Evolutionary conservation across 2,113 vertebrate species (phyloP), one percentile per base, ranked within the genome.

Genomic region (Turdus rufiventris): DNA sequence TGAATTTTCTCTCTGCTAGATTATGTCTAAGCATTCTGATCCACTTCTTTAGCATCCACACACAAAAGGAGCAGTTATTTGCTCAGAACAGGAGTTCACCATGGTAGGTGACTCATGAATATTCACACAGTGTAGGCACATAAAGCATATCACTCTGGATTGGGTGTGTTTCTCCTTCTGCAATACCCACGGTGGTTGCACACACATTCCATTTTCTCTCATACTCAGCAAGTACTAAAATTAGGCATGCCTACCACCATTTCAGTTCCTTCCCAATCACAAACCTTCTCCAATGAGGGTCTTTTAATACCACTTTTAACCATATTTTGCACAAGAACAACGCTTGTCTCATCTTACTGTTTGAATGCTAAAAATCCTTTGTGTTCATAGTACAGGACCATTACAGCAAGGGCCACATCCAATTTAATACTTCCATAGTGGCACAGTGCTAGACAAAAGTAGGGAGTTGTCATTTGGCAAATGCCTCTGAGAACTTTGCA

Each of bases 21-120:
- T 10, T 34, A 26, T 10, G 70, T 45, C 78, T 79, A 79, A 79
- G n/a, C 33, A 34, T 88, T 88, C 45, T n/a, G 33, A 93, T 79
- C 36, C 20, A 31, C 34, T 79, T 67, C 18, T 50, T 79, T 19
- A 82, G 50, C n/a, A 88, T 76, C 29, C 58, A 75, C 28, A 42
- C 54, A 79, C 18, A 57, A 95, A 91, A 72, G 31, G 71, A 94
- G 85, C 78, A 95, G 88, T 53, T 85, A 73, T 79, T 75, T 85
- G 38, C 42, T 40, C 54, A 50, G 81, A 93, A 89, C 26, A 67
- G 57, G 71, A 89, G 88, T 54, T 93, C 67, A 79, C 29, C 62
- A 47, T 1, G 4, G 50, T 85, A 67, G 18, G 28, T 93, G 92
- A 95, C 67, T 91, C 93, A 75, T 50, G 85, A 89, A 88, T 76